Evolutionary conservation across 1,140 invertebrate species (phyloP), one percentile per base, ranked within the genome.

Genomic region (Trichoplusia ni): DNA sequence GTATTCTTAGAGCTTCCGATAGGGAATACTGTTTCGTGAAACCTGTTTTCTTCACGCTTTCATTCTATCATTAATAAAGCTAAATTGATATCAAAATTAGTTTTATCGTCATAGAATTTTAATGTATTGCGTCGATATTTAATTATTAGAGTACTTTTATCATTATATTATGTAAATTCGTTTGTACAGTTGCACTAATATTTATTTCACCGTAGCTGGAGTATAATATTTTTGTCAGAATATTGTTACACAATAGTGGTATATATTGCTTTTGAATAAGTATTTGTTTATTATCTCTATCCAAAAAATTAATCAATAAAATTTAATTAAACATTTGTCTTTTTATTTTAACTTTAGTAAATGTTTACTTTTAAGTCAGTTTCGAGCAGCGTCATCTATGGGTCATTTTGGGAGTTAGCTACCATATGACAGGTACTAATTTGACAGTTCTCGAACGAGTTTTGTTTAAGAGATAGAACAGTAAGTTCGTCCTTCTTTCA

Each of bases 261-360:
- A 77, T 79, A 62, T 74, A 80, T 86, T 86, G 79, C 76, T 84
- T 89, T 60, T 84, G 69, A 82, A 82, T 77, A 51, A 54, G 33
- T 54, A 81, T 82, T 81, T 77, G 70, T 80, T 81, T 78, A 79
- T 75, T 76, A 79, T 77, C 77, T 81, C 74, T 84, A 82, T 80
- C 75, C 79, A 68, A 76, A 71, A 75, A 75, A 81, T 70, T 79
- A 86, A 68, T 85, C 77, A 88, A 86, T 88, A 86, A 86, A 86
- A 65, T 84, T 84, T 81, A 82, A 77, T 72, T 77, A 77, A 78
- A 74, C 60, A 53, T 46, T 56, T 75, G n/a, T 65, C 78, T 79
- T 80, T 67, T 75, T 77, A 66, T 27, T 61, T 54, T 9, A 46
- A 1, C 2, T 8, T 38, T 13, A n/a, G 1, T 29, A 23, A 16